These are phyloP conservation scores for Drosophila albomicans DNA, from an alignment of 1,140 invertebrate genomes.

Conservation along the genomic window DNA sequence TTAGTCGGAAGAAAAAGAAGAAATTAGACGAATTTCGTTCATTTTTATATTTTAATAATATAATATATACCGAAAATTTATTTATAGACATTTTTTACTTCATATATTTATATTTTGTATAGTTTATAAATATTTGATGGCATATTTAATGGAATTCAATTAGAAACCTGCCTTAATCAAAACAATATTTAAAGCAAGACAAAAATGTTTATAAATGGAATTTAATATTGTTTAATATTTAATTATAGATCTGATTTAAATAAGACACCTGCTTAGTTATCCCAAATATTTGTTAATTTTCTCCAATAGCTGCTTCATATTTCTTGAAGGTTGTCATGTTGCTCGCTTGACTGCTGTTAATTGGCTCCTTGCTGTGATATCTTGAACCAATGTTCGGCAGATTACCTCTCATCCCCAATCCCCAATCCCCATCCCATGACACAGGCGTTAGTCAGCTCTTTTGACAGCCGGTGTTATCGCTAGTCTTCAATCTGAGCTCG, in stretches of 20 bases:
- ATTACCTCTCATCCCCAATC: neutral
- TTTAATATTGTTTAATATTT: no score
- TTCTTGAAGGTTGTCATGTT: neutral
- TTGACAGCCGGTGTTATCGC: constrained; percentile 31
- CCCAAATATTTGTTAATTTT: neutral
- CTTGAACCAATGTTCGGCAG: neutral
- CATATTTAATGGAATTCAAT: no score
- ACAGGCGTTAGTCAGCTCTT: constrained; percentile 31
- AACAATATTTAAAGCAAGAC: no score
- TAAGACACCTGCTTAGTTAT: neutral
- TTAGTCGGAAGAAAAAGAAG: no score
- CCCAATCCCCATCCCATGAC: neutral
- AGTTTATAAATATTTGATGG: no score
- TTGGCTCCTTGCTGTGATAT: constrained; percentile 39
- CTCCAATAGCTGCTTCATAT: neutral
- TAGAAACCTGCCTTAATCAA: no score
- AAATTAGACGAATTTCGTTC: no score
- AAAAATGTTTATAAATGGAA: no score
- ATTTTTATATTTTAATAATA: no score
- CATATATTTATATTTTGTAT: no score
- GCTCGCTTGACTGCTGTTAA: constrained; percentile 13
- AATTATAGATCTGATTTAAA: constrained; percentile 5
- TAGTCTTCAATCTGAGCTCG: constrained; percentile 21
- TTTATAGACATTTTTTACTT: no score
- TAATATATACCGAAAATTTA: no score